Evolutionary conservation across 1,140 invertebrate genomes (phyloP).

Genomic region (Cydia fagiglandana): DNA sequence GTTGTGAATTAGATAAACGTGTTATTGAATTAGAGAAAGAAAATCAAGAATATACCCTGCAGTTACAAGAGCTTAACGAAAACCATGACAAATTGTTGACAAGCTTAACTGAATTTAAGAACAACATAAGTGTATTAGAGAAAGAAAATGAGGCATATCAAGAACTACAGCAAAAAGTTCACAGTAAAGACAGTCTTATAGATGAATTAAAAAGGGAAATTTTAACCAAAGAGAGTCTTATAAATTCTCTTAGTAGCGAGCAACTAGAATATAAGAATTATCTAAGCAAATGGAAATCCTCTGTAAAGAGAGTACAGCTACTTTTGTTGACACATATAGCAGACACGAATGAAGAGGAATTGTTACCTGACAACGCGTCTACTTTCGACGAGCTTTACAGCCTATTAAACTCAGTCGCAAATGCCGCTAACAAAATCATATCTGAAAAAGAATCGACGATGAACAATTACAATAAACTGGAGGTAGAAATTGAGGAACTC

Average conservation of each 20-base stretch:
- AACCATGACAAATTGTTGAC: slow-evolving; percentile 39
- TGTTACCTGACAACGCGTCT: not conserved
- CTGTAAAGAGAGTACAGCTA: slow-evolving; percentile 49
- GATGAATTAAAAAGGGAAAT: slow-evolving; percentile 33
- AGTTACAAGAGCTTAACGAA: slow-evolving; percentile 44
- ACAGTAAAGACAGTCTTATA: slow-evolving; percentile 23
- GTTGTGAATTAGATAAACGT: slow-evolving; percentile 40
- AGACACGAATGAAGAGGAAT: not conserved
- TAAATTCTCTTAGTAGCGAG: slow-evolving; percentile 43
- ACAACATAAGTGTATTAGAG: slow-evolving; percentile 39
- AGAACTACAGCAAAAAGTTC: not conserved
- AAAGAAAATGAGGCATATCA: slow-evolving; percentile 42
- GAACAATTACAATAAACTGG: not conserved
- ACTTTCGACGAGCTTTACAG: not conserved
- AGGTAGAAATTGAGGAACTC: slow-evolving; percentile 8
- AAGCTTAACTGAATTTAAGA: slow-evolving; percentile 38
- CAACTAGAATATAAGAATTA: slow-evolving; percentile 44
- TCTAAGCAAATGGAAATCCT: slow-evolving; percentile 45
- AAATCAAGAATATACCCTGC: slow-evolving; percentile 36
- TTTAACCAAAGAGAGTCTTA: slow-evolving; percentile 46
- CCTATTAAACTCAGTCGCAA: not conserved
- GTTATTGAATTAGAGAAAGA: slow-evolving; percentile 38
- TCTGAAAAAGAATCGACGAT: slow-evolving; percentile 44
- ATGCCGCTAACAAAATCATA: slow-evolving; percentile 38
- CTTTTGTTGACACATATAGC: slow-evolving; percentile 43